phyloP scores from a whole-genome alignment of 2,888 invertebrate genomes.

The Oscheius sp. region DNA sequence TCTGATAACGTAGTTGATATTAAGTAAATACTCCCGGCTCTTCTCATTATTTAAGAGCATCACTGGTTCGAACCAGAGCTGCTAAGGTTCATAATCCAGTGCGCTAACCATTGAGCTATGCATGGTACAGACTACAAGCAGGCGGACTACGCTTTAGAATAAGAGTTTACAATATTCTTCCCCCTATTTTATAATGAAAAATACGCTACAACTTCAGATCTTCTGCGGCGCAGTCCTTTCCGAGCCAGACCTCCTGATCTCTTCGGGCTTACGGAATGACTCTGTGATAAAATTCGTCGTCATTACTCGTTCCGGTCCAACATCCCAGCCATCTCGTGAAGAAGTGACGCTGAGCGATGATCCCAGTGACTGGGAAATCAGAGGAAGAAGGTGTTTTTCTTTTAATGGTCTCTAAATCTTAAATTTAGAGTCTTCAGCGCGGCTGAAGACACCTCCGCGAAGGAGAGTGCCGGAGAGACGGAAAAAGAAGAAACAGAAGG shows the following conservation, averaged over 20 bases:
- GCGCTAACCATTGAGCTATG: too few relatives aligned
- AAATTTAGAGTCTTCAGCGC: slow-evolving; percentile 38
- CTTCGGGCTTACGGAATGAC: slow-evolving; percentile 35
- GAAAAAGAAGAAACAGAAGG: slow-evolving; percentile 34
- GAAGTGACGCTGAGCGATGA: slow-evolving; percentile 30
- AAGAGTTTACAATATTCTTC: background rate
- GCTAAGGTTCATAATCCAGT: too few relatives aligned
- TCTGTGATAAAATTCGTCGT: slow-evolving; percentile 41
- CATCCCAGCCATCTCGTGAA: background rate
- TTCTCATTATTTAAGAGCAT: too few relatives aligned
- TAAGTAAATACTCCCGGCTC: too few relatives aligned
- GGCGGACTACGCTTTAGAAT: too few relatives aligned
- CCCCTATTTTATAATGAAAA: background rate
- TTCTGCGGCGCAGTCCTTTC: slow-evolving; percentile 35
- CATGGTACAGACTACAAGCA: too few relatives aligned
- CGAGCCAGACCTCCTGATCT: slow-evolving; percentile 25
- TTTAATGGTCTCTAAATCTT: background rate
- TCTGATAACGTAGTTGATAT: too few relatives aligned
- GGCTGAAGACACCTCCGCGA: slow-evolving; percentile 61
- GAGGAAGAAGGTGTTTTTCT: slow-evolving; percentile 8
- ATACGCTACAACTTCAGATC: slow-evolving; percentile 25
- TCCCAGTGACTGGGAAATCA: slow-evolving; percentile 34
- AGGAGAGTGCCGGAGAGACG: slow-evolving; percentile 59
- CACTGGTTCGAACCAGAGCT: too few relatives aligned
- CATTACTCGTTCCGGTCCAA: slow-evolving; percentile 39